A percentile compares a stretch with the other conserved stretches of the same genome.
These are phyloP conservation scores for Eristalis arbustorum DNA, from an alignment of 2,888 invertebrate genomes.

Conservation along the genomic window DNA sequence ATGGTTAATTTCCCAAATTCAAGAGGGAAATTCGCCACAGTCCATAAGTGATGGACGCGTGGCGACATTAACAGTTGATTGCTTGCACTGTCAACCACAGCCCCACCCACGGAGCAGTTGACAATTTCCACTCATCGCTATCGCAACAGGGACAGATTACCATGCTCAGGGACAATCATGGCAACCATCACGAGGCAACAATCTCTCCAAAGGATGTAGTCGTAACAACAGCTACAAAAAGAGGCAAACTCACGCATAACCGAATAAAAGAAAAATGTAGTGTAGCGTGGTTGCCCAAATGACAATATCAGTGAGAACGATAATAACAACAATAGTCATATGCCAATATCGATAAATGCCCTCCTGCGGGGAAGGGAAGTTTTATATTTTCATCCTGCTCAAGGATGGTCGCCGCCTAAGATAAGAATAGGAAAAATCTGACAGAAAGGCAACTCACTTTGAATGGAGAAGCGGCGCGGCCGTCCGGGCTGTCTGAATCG, in stretches of 20 bases:
- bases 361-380: conserved; percentile 18
- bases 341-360: conserved; percentile 62
- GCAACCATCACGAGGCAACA: conserved; percentile 28
- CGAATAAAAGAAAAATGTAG: not conserved
- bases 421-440: not conserved
- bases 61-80: too few relatives aligned
- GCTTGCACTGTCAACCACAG: too few relatives aligned
- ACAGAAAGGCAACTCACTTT: not conserved
- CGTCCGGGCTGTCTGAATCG: conserved; percentile 23
- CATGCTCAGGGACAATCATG: not conserved
- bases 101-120: not conserved
- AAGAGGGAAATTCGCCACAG: too few relatives aligned
- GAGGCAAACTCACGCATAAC: not conserved
- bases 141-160: not conserved
- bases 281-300: conserved; percentile 14
- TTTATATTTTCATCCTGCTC: conserved; percentile 19
- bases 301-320: conserved; percentile 48
- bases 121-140: not conserved
- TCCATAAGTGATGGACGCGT: too few relatives aligned
- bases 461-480: not conserved
- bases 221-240: conserved; percentile 48
- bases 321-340: conserved; percentile 61
- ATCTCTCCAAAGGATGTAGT: conserved; percentile 30
- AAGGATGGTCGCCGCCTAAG: not conserved
- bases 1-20: too few relatives aligned